Evolutionary conservation across 2,113 vertebrate species (phyloP).

Genomic region (Myotis yumanensis): DNA sequence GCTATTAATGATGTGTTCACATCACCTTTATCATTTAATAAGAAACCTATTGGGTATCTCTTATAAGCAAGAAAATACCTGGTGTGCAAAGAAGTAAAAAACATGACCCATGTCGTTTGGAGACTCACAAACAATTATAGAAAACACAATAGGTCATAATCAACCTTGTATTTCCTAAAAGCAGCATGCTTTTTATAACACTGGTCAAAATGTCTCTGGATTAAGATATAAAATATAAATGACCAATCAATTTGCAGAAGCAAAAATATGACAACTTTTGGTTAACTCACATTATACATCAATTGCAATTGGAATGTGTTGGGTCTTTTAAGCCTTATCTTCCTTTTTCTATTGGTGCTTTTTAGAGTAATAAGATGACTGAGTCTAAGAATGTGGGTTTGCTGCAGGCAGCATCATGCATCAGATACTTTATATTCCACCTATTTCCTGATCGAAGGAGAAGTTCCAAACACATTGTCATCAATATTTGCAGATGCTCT

Average conservation of each 20-base stretch:
- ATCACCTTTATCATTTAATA: not conserved
- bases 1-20: not conserved
- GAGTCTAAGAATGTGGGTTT: conserved; percentile 14
- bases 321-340: not conserved
- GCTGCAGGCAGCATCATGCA: conserved; percentile 46
- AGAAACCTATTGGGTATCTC: not conserved
- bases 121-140: not conserved
- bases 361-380: not conserved
- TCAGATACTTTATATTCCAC: conserved; percentile 67
- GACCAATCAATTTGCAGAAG: not conserved
- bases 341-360: not conserved
- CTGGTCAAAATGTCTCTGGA: not conserved
- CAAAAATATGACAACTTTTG: not conserved
- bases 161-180: not conserved
- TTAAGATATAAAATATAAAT: not conserved
- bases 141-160: not conserved
- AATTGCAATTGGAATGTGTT: not conserved
- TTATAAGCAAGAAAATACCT: not conserved
- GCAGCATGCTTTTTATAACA: not conserved
- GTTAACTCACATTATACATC: not conserved
- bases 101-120: not conserved
- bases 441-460: conserved; percentile 77
- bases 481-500: conserved; percentile 74
- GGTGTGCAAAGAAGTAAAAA: not conserved
- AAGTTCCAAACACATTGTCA: conserved; percentile 75